Base-by-base conservation (phyloP, 1,140 invertebrate genomes). In the Apocrypta bakeri region DNA sequence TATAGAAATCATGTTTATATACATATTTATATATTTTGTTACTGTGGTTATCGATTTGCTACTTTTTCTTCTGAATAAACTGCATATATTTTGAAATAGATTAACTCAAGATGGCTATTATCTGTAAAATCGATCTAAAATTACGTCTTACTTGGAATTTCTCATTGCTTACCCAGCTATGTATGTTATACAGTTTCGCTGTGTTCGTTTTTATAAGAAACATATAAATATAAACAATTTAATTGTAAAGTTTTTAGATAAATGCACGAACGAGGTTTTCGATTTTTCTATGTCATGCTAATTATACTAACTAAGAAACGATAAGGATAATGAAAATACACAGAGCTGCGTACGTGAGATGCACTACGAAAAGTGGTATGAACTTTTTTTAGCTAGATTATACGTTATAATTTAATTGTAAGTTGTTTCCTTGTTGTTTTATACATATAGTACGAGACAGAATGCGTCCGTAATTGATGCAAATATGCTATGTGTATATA, bases 401-500 rank as follows among this genome's bases (percentile, higher is more conserved):
- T n/a, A 80, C 37, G 69, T 66, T 74, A 74, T 74, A n/a, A 74
- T 81, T 81, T 74, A 27, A 63, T 9, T 40, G 40, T 72, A 27
- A 64, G 31, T 81, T 81, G 71, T 77, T 61, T 81, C 56, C 42
- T 56, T 85, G 64, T 86, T 82, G 75, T 78, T 68, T 77, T 79
- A 77, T 81, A 83, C 83, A 84, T 66, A 71, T 81, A 87, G 75
- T 66, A 68, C 31, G 72, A 84, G 84, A 82, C 83, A 79, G 86
- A 86, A 85, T 76, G 73, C 78, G 73, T 75, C 64, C 37, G 72
- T 75, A 24, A 81, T 68, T 75, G 79, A 85, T 77, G 79, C 82
- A 80, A 86, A 85, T 83, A 87, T 72, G 61, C 56, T 80, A 87
- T 82, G 73, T 87, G 83, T 88, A 88, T 87, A 88, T 88, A 88